These are phyloP conservation scores for Tiliacea aurago DNA, from an alignment of 2,888 invertebrate genomes.

Conservation along the genomic window DNA sequence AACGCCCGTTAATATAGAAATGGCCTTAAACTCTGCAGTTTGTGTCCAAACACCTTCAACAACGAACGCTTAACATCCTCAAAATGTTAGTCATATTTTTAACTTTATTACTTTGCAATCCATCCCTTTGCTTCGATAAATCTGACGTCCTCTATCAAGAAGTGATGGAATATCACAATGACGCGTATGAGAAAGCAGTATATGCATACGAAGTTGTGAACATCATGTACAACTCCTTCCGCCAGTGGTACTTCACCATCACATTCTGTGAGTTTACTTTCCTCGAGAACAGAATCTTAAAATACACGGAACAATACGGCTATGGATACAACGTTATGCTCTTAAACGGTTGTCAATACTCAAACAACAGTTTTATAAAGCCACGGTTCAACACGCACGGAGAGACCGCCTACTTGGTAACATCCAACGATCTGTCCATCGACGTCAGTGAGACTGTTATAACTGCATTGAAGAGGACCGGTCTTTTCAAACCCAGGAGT, in stretches of 20 bases:
- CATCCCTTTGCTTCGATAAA: conserved; percentile 62
- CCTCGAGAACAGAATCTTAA: conserved; percentile 85
- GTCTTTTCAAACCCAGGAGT: conserved; percentile 85
- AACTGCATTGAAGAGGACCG: conserved; percentile 80
- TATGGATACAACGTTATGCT: conserved; percentile 84
- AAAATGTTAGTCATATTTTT: conserved; percentile 72
- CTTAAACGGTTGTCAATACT: conserved; percentile 81
- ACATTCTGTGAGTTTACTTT: conserved; percentile 87
- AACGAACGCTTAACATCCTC: conserved; percentile 60
- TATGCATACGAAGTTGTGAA: conserved; percentile 82
- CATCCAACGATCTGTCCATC: conserved; percentile 77
- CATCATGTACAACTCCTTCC: conserved; percentile 83
- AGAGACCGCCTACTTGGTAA: conserved; percentile 83
- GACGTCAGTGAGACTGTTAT: conserved; percentile 80
- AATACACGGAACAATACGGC: conserved; percentile 82
- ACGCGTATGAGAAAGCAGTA: conserved; percentile 76
- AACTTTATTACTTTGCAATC: conserved; percentile 66
- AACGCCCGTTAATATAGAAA: conserved; percentile 70
- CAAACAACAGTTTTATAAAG: conserved; percentile 76
- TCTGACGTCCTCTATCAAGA: conserved; percentile 74
- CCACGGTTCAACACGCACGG: conserved; percentile 85
- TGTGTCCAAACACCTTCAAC: conserved; percentile 52
- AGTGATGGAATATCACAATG: conserved; percentile 78
- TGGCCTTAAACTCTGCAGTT: conserved; percentile 78
- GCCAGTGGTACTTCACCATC: conserved; percentile 86